These are phyloP conservation scores for Tautogolabrus adspersus DNA, from an alignment of 2,113 vertebrate species.

Conservation along the genomic window DNA sequence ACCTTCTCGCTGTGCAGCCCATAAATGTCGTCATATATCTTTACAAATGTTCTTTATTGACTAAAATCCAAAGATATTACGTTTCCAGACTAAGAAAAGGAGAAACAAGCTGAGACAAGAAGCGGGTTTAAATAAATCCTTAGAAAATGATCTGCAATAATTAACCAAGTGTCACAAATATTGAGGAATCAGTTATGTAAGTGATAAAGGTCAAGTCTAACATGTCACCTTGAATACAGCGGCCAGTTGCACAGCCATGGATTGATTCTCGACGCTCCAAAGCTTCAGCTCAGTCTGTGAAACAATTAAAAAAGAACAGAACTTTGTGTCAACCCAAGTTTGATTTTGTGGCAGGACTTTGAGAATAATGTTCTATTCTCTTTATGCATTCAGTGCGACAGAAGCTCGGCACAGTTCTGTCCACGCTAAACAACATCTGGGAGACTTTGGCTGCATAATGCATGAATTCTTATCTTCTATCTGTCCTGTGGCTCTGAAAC, in stretches of 20 bases:
- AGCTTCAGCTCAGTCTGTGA: conserved; percentile 25
- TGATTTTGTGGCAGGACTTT: conserved; percentile 8
- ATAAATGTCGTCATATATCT: too few species aligned
- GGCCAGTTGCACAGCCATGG: conserved; percentile 1
- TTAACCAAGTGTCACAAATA: not conserved
- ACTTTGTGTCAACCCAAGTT: not conserved
- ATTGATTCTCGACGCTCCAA: not conserved
- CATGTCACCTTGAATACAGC: conserved; percentile 15
- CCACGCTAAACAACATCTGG: conserved; percentile 52
- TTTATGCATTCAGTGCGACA: conserved; percentile 18
- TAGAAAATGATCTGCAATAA: not conserved
- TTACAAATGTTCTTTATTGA: too few species aligned
- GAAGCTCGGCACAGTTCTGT: conserved; percentile 28
- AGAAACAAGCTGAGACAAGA: too few species aligned
- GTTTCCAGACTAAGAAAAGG: too few species aligned
- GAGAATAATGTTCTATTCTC: conserved; percentile 47
- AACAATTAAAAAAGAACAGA: not conserved
- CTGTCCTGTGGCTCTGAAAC: conserved; percentile 29
- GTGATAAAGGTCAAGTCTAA: not conserved
- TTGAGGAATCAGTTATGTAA: not conserved
- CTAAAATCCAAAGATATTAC: too few species aligned
- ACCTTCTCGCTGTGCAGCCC: too few species aligned
- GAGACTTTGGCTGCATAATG: conserved; percentile 49
- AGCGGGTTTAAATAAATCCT: too few species aligned
- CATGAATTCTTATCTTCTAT: conserved; percentile 38